These are phyloP conservation scores for Oryzias celebensis DNA, from an alignment of 2,113 vertebrate genomes.

Conservation along the genomic window DNA sequence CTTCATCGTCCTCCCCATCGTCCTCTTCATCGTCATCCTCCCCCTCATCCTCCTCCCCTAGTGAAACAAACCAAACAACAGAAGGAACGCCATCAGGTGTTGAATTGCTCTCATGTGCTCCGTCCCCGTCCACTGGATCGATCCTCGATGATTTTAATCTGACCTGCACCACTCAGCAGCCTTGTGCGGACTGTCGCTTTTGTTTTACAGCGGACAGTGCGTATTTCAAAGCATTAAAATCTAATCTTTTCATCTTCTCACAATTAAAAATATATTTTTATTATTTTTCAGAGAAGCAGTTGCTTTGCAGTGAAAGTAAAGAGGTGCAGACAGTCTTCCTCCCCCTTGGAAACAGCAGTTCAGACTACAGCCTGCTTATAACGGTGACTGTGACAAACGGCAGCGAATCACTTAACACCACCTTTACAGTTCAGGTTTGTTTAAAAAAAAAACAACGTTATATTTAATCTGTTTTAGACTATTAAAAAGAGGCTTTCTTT, in stretches of 20 bases:
- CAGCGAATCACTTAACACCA: slow-evolving; percentile 38
- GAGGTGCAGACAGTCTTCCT: slow-evolving; percentile 77
- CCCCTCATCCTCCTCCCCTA: too few relatives aligned
- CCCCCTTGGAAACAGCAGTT: slow-evolving; percentile 77
- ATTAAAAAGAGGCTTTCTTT: background rate
- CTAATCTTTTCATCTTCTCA: background rate
- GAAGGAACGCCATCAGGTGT: slow-evolving; percentile 23
- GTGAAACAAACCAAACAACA: background rate
- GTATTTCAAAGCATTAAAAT: slow-evolving; percentile 2
- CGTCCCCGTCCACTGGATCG: slow-evolving; percentile 75
- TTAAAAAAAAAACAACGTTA: background rate
- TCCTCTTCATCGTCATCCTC: too few relatives aligned
- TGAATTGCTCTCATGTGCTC: slow-evolving; percentile 54
- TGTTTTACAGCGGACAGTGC: slow-evolving; percentile 79
- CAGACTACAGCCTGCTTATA: slow-evolving; percentile 71
- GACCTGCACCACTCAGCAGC: slow-evolving; percentile 65
- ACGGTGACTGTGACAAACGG: slow-evolving; percentile 69
- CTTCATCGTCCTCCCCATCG: too few relatives aligned
- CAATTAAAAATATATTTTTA: background rate
- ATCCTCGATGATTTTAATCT: slow-evolving; percentile 77
- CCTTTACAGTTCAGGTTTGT: slow-evolving; percentile 60
- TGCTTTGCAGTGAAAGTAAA: slow-evolving; percentile 76
- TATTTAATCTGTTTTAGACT: background rate
- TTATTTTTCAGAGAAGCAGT: slow-evolving; percentile 71
- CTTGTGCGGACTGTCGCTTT: slow-evolving; percentile 69